Percentiles rank a stretch among this genome's conserved stretches.
Evolutionary conservation across 1,140 invertebrate species (phyloP).

Genomic region (Cyrtorhinus lividipennis): DNA sequence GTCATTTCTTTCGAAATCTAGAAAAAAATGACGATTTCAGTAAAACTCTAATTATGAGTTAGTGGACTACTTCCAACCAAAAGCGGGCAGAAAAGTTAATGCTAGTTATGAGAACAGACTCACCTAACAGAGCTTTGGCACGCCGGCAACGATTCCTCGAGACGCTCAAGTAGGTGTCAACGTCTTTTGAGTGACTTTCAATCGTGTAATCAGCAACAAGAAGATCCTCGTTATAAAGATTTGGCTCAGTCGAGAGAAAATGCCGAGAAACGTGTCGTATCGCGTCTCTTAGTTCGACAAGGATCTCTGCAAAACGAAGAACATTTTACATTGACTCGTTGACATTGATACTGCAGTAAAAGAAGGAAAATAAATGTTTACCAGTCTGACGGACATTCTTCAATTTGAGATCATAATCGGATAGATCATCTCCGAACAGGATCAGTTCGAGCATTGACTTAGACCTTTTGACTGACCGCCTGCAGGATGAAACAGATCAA

Average conservation of each 20-base stretch:
- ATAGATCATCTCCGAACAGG: constrained; percentile 60
- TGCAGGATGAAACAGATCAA: constrained; percentile 31
- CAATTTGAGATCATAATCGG: constrained; percentile 71
- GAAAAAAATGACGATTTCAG: constrained; percentile 10
- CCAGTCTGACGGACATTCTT: constrained; percentile 94
- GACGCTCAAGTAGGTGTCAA: constrained; percentile 86
- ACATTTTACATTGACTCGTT: neutral
- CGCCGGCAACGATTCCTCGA: constrained; percentile 71
- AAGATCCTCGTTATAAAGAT: constrained; percentile 50
- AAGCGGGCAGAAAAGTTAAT: no score
- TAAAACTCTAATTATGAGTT: neutral
- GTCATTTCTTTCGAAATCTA: constrained; percentile 95
- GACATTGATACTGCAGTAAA: neutral
- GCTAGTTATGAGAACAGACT: constrained; percentile 24
- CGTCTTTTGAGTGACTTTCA: constrained; percentile 87
- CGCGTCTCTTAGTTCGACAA: constrained; percentile 94
- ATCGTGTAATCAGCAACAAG: constrained; percentile 86
- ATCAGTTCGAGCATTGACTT: constrained; percentile 83
- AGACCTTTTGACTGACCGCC: constrained; percentile 75
- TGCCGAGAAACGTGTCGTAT: constrained; percentile 78
- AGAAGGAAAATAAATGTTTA: constrained; percentile 26
- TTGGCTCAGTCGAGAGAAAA: constrained; percentile 68
- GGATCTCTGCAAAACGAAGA: constrained; percentile 48
- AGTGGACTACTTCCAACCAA: no score
- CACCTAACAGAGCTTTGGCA: constrained; percentile 82